Conservation (phyloP, 2,888 invertebrate species). For the Drosophila algonquin region DNA sequence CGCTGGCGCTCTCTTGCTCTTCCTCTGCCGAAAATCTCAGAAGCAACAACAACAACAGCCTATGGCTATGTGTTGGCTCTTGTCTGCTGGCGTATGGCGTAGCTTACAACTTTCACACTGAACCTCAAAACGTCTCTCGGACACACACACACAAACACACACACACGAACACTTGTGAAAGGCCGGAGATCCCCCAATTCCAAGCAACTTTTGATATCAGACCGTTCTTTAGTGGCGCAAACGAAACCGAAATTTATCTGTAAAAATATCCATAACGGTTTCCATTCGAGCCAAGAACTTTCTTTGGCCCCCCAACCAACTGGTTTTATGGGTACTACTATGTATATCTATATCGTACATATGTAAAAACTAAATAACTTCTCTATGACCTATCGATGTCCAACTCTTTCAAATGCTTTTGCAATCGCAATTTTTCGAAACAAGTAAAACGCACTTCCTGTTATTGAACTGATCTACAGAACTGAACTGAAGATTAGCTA, state of each 20-base stretch:
- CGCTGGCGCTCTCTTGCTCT: conserved; percentile 30
- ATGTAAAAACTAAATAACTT: no score
- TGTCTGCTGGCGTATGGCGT: conserved; percentile 29
- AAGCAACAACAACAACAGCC: conserved; percentile 40
- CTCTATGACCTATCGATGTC: neutral
- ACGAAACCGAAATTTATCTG: conserved; percentile 44
- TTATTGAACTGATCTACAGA: neutral
- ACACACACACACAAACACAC: conserved; percentile 18
- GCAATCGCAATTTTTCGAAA: neutral
- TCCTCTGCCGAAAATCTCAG: conserved; percentile 36
- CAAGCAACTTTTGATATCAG: conserved; percentile 30
- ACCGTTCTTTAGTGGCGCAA: conserved; percentile 37
- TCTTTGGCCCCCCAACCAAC: conserved; percentile 17
- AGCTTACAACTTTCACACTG: conserved; percentile 69
- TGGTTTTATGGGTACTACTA: neutral
- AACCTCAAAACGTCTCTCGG: conserved; percentile 43
- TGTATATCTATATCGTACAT: neutral
- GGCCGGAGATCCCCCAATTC: conserved; percentile 33
- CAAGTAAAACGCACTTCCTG: neutral
- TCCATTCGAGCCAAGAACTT: conserved; percentile 21
- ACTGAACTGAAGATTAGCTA: neutral
- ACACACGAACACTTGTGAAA: conserved; percentile 42
- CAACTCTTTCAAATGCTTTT: no score
- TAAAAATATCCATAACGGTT: conserved; percentile 24
- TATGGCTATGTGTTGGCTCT: conserved; percentile 41